Percentiles rank a stretch among this genome's conserved stretches.
Evolutionary conservation across 2,113 vertebrate species (phyloP).

Genomic region (Balaeniceps rex): DNA sequence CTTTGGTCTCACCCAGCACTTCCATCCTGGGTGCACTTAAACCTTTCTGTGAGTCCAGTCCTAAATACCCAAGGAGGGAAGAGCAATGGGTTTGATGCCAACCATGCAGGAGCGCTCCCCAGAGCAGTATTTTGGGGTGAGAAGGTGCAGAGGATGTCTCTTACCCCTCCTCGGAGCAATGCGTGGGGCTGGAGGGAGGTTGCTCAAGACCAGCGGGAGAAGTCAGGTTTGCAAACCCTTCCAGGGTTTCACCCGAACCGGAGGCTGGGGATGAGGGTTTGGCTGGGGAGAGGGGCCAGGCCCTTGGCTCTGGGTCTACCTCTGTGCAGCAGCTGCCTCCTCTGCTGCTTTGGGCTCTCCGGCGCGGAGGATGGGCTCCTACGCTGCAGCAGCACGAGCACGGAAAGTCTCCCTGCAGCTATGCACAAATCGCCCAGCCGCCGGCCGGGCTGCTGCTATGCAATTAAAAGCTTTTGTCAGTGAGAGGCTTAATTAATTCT

Average conservation of each 20-base stretch:
- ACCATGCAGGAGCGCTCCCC: background rate
- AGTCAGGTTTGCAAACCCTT: background rate
- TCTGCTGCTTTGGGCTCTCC: background rate
- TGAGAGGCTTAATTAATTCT: constrained; percentile 52
- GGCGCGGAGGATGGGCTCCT: accelerated
- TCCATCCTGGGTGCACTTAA: background rate
- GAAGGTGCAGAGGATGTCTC: background rate
- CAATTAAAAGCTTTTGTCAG: constrained; percentile 42
- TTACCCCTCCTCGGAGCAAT: background rate
- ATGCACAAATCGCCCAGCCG: background rate
- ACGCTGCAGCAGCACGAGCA: accelerated
- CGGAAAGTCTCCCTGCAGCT: background rate
- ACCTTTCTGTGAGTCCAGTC: background rate
- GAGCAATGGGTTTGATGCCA: background rate
- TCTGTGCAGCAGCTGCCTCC: background rate
- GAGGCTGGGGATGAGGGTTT: background rate
- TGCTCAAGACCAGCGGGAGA: background rate
- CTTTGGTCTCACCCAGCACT: background rate
- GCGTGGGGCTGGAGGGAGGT: background rate
- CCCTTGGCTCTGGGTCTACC: background rate
- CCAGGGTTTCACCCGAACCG: background rate
- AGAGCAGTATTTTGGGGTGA: background rate
- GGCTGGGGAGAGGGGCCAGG: background rate
- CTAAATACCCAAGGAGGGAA: background rate
- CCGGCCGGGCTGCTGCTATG: background rate